Evolutionary conservation across 1,140 invertebrate genomes (phyloP), one percentile per base, ranked within the genome.

Genomic region (Drosophila pallidifrons): DNA sequence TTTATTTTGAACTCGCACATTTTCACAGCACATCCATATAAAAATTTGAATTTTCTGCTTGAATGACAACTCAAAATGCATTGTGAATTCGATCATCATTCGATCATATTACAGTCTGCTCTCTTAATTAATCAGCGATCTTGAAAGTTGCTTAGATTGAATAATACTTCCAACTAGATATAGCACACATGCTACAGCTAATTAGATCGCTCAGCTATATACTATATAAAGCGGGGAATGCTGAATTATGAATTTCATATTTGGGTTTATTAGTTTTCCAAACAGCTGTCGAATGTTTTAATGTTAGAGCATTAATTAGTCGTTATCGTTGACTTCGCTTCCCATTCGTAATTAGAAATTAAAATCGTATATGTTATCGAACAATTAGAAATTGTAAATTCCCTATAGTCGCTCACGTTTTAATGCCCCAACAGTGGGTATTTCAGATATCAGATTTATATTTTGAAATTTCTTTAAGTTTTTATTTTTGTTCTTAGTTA

Each of bases 51-150:
- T 49, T 71, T 71, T 71, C 51, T 51, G 69, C 61, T 66, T 72
- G 43, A 72, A 72, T 72, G 61, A 32, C 69, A 72, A 58, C 35
- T 54, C 49, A 43, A 49, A 64, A 64, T 43, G 16, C 30, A 58
- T 10, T 49, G 43, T 16, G 30, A 57, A 46, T 66, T 63, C 11
- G 58, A 46, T 54, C 7, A 52, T 35, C 25, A 43, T n/a, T 13
- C 25, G 5, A 49, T 32, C 7, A 11, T 35, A 60, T 60, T 41
- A 13, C 2, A 20, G 16, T 54, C 32, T 28, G 20, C 10, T 10
- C 2, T 15, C 30, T 54, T 54, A 41, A 55, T 52, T 32, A 32
- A 30, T 11, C 5, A 1, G 28, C 28, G 49, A 28, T 51, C 8
- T 5, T 10, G 8, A 51, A 25, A 51, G 1, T 51, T 51, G 4